A percentile compares a stretch with the other conserved stretches of the same genome.
Conservation (phyloP, 2,888 invertebrate species). For the Drosophila robusta region DNA sequence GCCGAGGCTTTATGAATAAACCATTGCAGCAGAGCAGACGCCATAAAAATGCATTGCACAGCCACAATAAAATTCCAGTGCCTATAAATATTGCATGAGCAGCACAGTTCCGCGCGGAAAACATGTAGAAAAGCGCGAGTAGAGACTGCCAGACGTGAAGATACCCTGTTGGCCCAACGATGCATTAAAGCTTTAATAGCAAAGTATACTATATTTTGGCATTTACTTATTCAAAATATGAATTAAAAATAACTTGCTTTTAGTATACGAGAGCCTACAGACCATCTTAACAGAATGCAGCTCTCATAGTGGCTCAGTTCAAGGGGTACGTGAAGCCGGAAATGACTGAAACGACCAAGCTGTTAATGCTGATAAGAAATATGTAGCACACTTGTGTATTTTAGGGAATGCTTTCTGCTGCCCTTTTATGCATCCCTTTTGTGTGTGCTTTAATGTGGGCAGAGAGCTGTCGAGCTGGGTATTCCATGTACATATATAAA, state of each 20-base stretch:
- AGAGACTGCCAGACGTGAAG: neutral
- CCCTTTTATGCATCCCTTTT: neutral
- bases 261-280: too few relatives aligned
- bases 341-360: slow-evolving; percentile 5
- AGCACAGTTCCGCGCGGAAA: slow-evolving; percentile 1
- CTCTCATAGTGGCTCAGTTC: neutral
- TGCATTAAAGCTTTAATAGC: too few relatives aligned
- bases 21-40: slow-evolving; percentile 39
- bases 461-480: slow-evolving; percentile 3
- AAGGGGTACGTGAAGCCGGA: neutral
- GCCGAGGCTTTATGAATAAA: slow-evolving; percentile 45
- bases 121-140: neutral
- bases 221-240: too few relatives aligned
- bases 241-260: too few relatives aligned
- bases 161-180: slow-evolving; percentile 12
- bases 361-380: slow-evolving; percentile 11
- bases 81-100: slow-evolving; percentile 61
- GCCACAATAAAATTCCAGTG: slow-evolving; percentile 47
- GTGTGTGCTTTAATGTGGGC: slow-evolving; percentile 5
- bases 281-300: neutral
- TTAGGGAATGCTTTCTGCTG: slow-evolving; percentile 7
- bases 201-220: too few relatives aligned
- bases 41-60: slow-evolving; percentile 57
- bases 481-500: neutral
- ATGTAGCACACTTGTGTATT: slow-evolving; percentile 11